These are phyloP conservation scores for Pinna nobilis DNA, from an alignment of 1,140 invertebrate species.

Conservation along the genomic window DNA sequence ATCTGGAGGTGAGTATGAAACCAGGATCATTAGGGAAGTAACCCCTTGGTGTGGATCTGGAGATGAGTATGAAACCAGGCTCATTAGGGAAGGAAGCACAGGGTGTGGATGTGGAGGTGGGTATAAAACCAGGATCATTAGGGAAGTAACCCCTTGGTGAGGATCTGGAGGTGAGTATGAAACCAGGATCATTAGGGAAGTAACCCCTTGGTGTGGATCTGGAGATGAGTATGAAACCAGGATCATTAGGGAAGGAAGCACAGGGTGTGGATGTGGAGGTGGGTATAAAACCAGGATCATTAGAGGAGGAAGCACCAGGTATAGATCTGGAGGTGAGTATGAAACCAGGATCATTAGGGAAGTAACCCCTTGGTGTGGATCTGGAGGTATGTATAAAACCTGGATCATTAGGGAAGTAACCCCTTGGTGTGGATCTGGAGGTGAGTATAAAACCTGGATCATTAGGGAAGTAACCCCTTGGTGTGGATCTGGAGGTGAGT, in stretches of 20 bases:
- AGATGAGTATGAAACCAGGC: constrained; percentile 71
- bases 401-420: constrained; percentile 76
- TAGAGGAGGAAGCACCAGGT: constrained; percentile 75
- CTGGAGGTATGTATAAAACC: too few species aligned
- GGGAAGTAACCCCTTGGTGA: constrained; percentile 74
- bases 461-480: constrained; percentile 75
- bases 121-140: constrained; percentile 75
- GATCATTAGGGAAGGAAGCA: constrained; percentile 75
- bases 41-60: constrained; percentile 68
- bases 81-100: constrained; percentile 76
- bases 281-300: constrained; percentile 73
- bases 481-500: constrained; percentile 67
- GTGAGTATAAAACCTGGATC: constrained; percentile 74
- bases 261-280: constrained; percentile 71
- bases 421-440: constrained; percentile 69
- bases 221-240: constrained; percentile 68
- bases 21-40: constrained; percentile 76
- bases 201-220: constrained; percentile 70
- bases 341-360: too few species aligned
- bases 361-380: too few species aligned
- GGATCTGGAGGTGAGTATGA: constrained; percentile 67
- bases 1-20: constrained; percentile 68
- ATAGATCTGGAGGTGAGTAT: constrained; percentile 66
- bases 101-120: constrained; percentile 67
- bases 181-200: constrained; percentile 76